Evolutionary conservation across 2,113 vertebrate genomes (phyloP).

Genomic region (Sapajus apella): DNA sequence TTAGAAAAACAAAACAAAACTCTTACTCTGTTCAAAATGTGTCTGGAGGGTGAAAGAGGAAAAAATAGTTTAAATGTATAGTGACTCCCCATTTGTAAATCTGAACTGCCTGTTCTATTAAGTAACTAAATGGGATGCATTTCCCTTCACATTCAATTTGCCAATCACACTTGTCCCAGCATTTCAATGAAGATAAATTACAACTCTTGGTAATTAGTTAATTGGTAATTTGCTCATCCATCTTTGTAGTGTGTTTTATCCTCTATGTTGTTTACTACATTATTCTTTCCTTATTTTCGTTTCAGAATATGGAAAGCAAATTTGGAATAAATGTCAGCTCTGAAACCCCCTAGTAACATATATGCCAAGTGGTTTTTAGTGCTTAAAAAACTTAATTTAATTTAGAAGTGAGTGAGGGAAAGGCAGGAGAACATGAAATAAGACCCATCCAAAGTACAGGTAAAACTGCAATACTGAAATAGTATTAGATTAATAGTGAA

Average conservation of each 20-base stretch:
- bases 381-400: neutral
- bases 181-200: slow-evolving; percentile 62
- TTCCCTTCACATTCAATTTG: slow-evolving; percentile 37
- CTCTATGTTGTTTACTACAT: slow-evolving; percentile 16
- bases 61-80: slow-evolving; percentile 25
- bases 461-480: neutral
- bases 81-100: neutral
- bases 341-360: neutral
- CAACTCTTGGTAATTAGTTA: slow-evolving; percentile 48
- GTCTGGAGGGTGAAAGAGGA: neutral
- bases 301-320: slow-evolving; percentile 13
- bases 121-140: neutral
- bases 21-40: neutral
- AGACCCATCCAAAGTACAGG: neutral
- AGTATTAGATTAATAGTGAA: neutral
- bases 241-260: neutral
- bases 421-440: neutral
- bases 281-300: neutral
- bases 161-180: slow-evolving; percentile 34
- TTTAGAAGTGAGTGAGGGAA: neutral
- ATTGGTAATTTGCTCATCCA: slow-evolving; percentile 56
- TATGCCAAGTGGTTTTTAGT: neutral
- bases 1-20: neutral
- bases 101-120: neutral
- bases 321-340: neutral